Base-by-base conservation (phyloP, 2,888 invertebrate genomes). In the Hedya salicella region DNA sequence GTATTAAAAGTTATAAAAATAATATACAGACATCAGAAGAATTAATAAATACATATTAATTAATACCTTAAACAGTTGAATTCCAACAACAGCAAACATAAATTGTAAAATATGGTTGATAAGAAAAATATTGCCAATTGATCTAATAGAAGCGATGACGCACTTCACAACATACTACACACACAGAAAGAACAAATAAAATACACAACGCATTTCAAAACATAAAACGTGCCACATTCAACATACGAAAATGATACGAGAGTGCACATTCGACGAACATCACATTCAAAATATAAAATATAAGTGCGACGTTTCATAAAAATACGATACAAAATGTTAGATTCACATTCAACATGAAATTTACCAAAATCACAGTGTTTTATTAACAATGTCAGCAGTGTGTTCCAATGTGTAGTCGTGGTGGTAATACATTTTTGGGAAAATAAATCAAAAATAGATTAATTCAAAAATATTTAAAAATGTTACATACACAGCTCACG, bases 11-110 rank as follows among this genome's bases (percentile, higher is more conserved):
- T 25, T 4, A 25, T 16, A 17, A 44, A n/a, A 8, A 44, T 17
- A 44, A 44, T 4, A 48, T 57, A 66, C n/a, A n/a, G n/a, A n/a
- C n/a, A 44, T 54, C 53, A 65, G 42, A 57, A 42, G 19, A 9
- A 54, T 25, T 25, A 25, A 4, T 25, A 54, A 62, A 57, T 49
- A 71, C 77, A 80, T 78, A 75, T 36, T 36, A 85, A 87, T 92
- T 95, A 5, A 44, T 57, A 97, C 97, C 96, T 99, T 99, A 94
- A 99, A 99, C 80, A 99, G 95, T 93, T 99, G 99, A 86, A 99
- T 98, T 92, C 99, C 99, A 91, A 99, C 98, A 88, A 99, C 99
- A 93, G 99, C 98, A 93, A 99, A 99, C 98, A 99, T 99, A 94
- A 99, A 99, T 95, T 99, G 97, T 88, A 99, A 96, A 91, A 99